Evolutionary conservation across 1,140 invertebrate species (phyloP).

Genomic region (Cyclina sinensis): DNA sequence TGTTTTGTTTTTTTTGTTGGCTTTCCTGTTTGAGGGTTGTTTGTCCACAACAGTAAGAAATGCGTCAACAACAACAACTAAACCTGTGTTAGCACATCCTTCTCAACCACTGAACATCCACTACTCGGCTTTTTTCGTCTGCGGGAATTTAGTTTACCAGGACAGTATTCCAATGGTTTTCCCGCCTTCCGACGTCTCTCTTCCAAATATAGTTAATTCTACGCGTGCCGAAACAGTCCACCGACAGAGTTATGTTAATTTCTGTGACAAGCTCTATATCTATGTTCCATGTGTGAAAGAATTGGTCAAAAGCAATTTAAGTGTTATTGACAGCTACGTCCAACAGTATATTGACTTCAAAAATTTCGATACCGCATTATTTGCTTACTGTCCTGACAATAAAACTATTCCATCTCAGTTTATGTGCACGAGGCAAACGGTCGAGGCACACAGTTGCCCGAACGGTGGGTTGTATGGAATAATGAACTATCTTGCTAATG

Average conservation of each 20-base stretch:
- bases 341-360: slow-evolving; percentile 11
- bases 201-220: not conserved
- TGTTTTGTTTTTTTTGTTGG: too few relatives aligned
- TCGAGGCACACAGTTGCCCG: slow-evolving; percentile 1
- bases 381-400: not conserved
- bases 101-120: not conserved
- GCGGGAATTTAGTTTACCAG: not conserved
- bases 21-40: too few relatives aligned
- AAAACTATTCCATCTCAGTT: not conserved
- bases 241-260: not conserved
- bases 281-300: not conserved
- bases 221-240: not conserved
- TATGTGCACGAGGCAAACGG: not conserved
- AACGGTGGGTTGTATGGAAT: slow-evolving; percentile 14
- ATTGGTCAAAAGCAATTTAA: not conserved
- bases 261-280: not conserved
- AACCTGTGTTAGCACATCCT: too few relatives aligned
- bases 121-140: not conserved
- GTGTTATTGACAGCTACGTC: not conserved
- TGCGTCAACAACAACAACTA: too few relatives aligned
- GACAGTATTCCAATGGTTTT: not conserved
- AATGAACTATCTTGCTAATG: not conserved
- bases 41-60: too few relatives aligned
- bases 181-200: not conserved
- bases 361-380: not conserved